Evolutionary conservation across 2,113 vertebrate genomes (phyloP).

Genomic region (Rhadina sibilatrix): DNA sequence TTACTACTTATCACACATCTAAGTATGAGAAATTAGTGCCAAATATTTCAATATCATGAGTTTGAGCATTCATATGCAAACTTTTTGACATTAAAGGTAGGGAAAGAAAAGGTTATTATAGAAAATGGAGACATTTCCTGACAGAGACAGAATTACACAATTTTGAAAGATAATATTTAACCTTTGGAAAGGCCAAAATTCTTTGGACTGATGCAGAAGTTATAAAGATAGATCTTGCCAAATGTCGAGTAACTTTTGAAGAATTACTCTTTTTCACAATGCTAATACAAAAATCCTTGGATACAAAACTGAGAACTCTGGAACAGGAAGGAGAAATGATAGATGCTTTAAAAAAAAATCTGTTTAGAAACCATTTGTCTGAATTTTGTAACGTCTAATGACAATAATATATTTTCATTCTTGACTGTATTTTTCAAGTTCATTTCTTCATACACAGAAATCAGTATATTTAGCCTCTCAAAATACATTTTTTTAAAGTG

Average conservation of each 20-base stretch:
- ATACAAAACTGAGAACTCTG: conserved; percentile 4
- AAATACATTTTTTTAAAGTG: not conserved
- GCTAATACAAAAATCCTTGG: conserved; percentile 44
- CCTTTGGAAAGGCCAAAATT: conserved; percentile 56
- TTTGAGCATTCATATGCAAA: not conserved
- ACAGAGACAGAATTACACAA: conserved; percentile 23
- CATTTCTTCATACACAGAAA: not conserved
- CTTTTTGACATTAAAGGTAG: not conserved
- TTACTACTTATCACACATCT: not conserved
- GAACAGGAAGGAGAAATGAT: conserved; percentile 39
- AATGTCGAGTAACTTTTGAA: conserved; percentile 40
- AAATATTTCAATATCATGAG: not conserved
- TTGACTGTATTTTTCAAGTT: not conserved
- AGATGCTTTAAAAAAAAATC: conserved; percentile 5
- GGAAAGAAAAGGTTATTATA: not conserved
- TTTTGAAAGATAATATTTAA: conserved; percentile 59
- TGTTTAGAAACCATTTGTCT: conserved; percentile 32
- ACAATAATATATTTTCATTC: not conserved
- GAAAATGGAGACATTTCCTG: conserved; percentile 33
- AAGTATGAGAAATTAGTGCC: not conserved
- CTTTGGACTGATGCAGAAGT: conserved; percentile 28
- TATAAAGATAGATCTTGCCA: conserved; percentile 10
- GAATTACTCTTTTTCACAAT: conserved; percentile 53
- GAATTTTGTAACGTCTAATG: not conserved
- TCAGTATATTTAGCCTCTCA: not conserved